Base-by-base conservation (phyloP, 2,113 vertebrate species). In the Pomatorhinus ruficollis region DNA sequence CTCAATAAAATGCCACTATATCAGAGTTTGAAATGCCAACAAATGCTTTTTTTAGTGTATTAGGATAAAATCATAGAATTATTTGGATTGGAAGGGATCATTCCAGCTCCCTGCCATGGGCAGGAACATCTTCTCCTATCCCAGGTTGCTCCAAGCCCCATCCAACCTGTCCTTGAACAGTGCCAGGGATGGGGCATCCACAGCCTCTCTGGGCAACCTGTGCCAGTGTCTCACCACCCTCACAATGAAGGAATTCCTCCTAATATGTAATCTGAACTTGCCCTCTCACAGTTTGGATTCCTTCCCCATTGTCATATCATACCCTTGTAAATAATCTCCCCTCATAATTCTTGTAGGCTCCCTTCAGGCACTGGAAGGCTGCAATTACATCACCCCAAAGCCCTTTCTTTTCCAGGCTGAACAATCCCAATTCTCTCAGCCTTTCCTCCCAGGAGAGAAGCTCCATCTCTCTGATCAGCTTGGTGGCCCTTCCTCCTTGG, bases 221-320 rank as follows among this genome's bases (percentile, higher is more conserved):
- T 60, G 23, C 28, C 53, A 82, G n/a, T 2, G 5, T 11, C 24
- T 47, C 54, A n/a, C 0, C 45, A 75, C 7, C 30, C 45, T 39
- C 20, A 45, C 28, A 54, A 30, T 3, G 22, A 61, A 69, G 35
- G 12, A 7, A 7, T 47, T 31, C 21, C 40, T n/a, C 40, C n/a
- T 6, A 5, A 23, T 2, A 13, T 4, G 5, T 1, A 11, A 76
- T 9, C 25, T 42, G 11, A 61, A 31, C 35, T 5, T 27, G 25
- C 4, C 21, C 12, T 9, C 54, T 35, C 30, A 10, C 45, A 60
- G 16, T 15, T 5, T 18, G 45, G 11, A 45, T 21, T 39, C 2
- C 0, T 7, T 18, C 2, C 30, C n/a, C 24, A 28, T 33, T n/a
- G 57, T 12, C 31, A 12, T 4, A 7, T 18, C 37, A 16, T 4